phyloP scores from a whole-genome alignment of 2,888 invertebrate species.

The Poecilobothrus nobilitatus region DNA sequence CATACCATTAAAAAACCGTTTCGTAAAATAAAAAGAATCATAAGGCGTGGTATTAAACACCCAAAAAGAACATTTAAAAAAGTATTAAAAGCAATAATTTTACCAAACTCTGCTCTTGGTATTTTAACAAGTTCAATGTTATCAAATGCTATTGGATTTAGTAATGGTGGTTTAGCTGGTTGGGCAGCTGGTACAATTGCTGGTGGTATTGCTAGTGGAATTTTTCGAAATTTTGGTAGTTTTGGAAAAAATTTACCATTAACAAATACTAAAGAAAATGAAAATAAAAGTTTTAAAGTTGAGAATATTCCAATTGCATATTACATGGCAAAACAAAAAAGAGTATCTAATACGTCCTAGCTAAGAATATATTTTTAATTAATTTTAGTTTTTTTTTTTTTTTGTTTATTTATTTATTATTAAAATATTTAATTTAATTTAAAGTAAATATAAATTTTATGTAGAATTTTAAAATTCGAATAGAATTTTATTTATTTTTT shows the following conservation, averaged over 20 bases:
- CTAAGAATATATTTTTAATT: neutral
- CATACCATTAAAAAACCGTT: neutral
- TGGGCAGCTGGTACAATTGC: neutral
- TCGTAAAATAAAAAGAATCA: neutral
- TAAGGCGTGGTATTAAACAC: conserved; percentile 1
- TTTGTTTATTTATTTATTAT: no score
- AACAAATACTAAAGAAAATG: neutral
- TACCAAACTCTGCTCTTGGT: neutral
- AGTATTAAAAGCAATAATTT: neutral
- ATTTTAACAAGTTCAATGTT: neutral
- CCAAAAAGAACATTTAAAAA: neutral
- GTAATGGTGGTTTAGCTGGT: neutral
- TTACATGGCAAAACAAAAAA: neutral
- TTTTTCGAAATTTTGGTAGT: neutral
- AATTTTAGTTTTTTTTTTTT: no score
- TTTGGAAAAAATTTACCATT: neutral
- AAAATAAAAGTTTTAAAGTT: neutral
- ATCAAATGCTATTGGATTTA: neutral
- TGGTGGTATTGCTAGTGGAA: conserved; percentile 1
- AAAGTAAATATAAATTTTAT: no score
- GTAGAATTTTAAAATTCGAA: no score
- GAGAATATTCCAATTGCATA: neutral
- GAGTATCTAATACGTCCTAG: no score
- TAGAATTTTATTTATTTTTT: no score
- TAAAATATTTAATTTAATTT: no score